These are phyloP conservation scores for Conus canariensis DNA, from an alignment of 2,888 invertebrate species.

Conservation along the genomic window DNA sequence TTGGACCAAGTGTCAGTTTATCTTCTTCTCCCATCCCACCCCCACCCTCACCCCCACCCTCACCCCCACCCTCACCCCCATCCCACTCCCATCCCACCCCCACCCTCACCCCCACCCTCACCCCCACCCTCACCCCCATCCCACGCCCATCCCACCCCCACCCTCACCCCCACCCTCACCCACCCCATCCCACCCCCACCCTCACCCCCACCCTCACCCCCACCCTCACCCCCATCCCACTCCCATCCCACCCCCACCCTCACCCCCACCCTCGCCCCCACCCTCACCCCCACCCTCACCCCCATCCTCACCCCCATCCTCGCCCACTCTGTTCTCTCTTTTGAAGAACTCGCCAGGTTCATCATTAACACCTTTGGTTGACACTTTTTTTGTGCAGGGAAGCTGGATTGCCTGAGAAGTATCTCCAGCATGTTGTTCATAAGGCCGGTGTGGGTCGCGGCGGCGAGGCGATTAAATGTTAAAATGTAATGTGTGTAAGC, in stretches of 20 bases:
- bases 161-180: too few species aligned
- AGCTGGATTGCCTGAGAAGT: constrained; percentile 77
- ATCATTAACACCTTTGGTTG: neutral
- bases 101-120: neutral
- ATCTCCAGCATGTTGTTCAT: constrained; percentile 76
- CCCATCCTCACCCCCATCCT: neutral
- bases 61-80: neutral
- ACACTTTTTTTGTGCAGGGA: constrained; percentile 61
- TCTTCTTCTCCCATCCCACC: neutral
- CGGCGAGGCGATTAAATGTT: neutral
- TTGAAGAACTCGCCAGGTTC: neutral
- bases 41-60: neutral
- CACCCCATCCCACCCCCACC: neutral
- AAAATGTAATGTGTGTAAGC: constrained; percentile 8
- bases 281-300: neutral
- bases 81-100: neutral
- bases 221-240: too few species aligned
- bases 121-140: neutral
- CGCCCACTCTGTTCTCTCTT: neutral
- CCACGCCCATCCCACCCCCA: neutral
- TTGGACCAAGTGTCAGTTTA: neutral
- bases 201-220: neutral
- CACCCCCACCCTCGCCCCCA: too few species aligned
- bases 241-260: neutral
- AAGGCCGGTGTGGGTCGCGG: constrained; percentile 65